phyloP scores from a whole-genome alignment of 2,888 invertebrate genomes.

The Aplocera efformata region DNA sequence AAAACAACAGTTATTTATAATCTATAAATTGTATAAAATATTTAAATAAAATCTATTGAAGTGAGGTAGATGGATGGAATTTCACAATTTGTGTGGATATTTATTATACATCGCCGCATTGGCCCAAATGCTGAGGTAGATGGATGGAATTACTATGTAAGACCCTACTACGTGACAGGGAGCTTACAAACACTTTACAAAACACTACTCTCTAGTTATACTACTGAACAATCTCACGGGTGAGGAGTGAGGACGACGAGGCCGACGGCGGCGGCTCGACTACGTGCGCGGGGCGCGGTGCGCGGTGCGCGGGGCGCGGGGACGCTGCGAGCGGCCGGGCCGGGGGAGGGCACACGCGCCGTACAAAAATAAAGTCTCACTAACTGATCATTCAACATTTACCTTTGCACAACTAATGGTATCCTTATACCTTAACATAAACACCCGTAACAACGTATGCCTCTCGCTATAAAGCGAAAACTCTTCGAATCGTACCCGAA shows the following conservation, averaged over 20 bases:
- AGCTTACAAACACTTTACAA: conserved; percentile 69
- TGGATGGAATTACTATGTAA: conserved; percentile 81
- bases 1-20: conserved; percentile 77
- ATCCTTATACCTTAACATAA: conserved; percentile 16
- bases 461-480: conserved; percentile 18
- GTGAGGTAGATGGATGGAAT: conserved; percentile 89
- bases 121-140: conserved; percentile 81
- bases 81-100: conserved; percentile 80
- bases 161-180: conserved; percentile 66
- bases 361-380: conserved; percentile 48
- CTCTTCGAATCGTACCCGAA: conserved; percentile 14
- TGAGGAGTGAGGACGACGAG: conserved; percentile 14
- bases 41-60: conserved; percentile 81
- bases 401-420: conserved; percentile 18
- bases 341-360: conserved; percentile 25
- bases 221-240: conserved; percentile 59
- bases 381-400: conserved; percentile 34
- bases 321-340: conserved; percentile 25
- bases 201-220: conserved; percentile 67
- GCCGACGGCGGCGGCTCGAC: conserved; percentile 11
- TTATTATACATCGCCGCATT: conserved; percentile 70
- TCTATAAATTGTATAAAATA: conserved; percentile 81
- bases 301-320: conserved; percentile 15
- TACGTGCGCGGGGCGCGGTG: neutral
- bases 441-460: conserved; percentile 14